phyloP scores from a whole-genome alignment of 2,113 vertebrate species.

The Leucopsar rothschildi region DNA sequence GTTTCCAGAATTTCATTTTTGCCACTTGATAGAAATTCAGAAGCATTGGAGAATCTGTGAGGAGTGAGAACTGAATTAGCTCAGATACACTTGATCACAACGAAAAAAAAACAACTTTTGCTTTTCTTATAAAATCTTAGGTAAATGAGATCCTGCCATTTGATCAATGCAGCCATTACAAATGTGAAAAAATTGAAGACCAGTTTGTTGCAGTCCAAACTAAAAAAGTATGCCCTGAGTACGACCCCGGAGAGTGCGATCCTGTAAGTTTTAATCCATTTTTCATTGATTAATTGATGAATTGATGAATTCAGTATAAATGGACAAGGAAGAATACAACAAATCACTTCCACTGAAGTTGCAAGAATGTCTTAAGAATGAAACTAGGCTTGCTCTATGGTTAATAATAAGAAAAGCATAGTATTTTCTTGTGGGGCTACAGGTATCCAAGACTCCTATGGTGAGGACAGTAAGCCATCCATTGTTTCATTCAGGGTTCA shows the following conservation, averaged over 20 bases:
- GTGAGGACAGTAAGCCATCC: neutral
- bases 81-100: neutral
- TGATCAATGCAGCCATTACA: constrained; percentile 79
- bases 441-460: neutral
- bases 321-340: neutral
- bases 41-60: neutral
- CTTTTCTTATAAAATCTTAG: constrained; percentile 61
- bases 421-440: neutral
- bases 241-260: constrained; percentile 68
- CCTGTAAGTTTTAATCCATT: constrained; percentile 72
- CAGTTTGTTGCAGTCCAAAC: constrained; percentile 44
- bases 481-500: neutral
- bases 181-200: constrained; percentile 69
- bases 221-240: constrained; percentile 65
- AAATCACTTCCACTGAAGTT: neutral
- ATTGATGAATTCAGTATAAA: neutral
- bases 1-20: neutral
- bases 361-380: neutral
- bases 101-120: neutral
- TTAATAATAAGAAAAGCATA: neutral
- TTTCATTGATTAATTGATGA: neutral
- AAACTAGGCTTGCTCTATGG: neutral
- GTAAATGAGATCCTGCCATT: constrained; percentile 63
- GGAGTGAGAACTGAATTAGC: neutral
- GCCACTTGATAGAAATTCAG: neutral